Percentiles rank a stretch among this genome's conserved stretches.
phyloP scores from a whole-genome alignment of 2,113 vertebrate species.

The Pterocles burchelli region DNA sequence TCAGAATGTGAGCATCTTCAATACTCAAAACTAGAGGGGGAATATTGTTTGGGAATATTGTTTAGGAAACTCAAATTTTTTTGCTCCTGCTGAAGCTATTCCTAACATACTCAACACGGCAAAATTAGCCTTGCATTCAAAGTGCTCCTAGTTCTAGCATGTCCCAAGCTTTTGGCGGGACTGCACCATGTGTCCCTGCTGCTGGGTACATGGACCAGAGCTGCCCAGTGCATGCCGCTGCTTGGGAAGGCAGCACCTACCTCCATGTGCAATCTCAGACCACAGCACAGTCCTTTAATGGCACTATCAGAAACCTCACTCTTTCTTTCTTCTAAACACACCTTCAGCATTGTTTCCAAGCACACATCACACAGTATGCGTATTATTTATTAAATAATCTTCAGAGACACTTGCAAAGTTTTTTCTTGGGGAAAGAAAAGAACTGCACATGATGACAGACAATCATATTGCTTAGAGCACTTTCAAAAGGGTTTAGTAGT shows the following conservation, averaged over 20 bases:
- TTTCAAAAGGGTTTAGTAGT: background rate
- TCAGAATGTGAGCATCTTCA: background rate
- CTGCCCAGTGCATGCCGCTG: accelerated
- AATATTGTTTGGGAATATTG: background rate
- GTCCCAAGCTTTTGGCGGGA: background rate
- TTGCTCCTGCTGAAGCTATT: background rate
- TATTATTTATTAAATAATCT: background rate
- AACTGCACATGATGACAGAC: background rate
- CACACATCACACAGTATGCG: background rate
- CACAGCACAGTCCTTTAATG: background rate
- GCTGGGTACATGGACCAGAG: background rate
- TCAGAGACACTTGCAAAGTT: background rate
- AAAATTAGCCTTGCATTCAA: background rate
- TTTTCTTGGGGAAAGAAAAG: background rate
- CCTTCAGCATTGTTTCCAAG: background rate
- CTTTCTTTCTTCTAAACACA: background rate
- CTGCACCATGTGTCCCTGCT: background rate
- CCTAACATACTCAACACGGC: background rate
- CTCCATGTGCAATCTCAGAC: background rate
- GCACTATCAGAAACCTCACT: background rate
- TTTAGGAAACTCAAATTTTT: background rate
- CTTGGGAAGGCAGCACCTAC: background rate
- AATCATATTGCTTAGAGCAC: background rate
- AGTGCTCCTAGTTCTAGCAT: background rate
- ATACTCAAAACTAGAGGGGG: background rate